Conservation (phyloP, 2,113 vertebrate species). For the Myotis brandtii region DNA sequence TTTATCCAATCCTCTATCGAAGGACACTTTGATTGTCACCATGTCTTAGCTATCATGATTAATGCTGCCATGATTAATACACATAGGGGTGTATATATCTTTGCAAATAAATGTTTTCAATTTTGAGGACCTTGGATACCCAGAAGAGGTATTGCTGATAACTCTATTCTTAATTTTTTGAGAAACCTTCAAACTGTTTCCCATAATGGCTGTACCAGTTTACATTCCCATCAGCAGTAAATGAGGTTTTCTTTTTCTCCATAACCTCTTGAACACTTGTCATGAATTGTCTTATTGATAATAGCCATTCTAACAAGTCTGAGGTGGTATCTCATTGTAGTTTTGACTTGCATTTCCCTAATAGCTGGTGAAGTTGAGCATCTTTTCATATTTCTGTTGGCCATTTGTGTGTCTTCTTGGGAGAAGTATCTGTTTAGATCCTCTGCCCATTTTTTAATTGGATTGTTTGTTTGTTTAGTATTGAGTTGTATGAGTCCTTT, state of each 20-base stretch:
- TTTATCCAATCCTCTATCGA: background rate
- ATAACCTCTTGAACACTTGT: background rate
- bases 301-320: background rate
- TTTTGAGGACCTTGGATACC: background rate
- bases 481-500: background rate
- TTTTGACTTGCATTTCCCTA: background rate
- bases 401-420: background rate
- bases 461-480: background rate
- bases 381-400: background rate
- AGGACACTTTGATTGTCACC: background rate
- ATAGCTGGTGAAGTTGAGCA: background rate
- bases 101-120: background rate
- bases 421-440: background rate
- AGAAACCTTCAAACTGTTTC: background rate
- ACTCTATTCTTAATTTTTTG: background rate
- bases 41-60: background rate
- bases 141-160: background rate
- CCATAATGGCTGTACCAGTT: background rate
- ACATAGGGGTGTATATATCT: background rate
- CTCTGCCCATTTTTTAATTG: background rate
- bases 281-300: background rate
- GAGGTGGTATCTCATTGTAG: background rate
- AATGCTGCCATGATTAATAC: background rate
- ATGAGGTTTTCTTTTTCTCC: background rate
- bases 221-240: background rate